Conservation (phyloP, 2,888 invertebrate genomes). For the Caenorhabditis zanzibari region DNA sequence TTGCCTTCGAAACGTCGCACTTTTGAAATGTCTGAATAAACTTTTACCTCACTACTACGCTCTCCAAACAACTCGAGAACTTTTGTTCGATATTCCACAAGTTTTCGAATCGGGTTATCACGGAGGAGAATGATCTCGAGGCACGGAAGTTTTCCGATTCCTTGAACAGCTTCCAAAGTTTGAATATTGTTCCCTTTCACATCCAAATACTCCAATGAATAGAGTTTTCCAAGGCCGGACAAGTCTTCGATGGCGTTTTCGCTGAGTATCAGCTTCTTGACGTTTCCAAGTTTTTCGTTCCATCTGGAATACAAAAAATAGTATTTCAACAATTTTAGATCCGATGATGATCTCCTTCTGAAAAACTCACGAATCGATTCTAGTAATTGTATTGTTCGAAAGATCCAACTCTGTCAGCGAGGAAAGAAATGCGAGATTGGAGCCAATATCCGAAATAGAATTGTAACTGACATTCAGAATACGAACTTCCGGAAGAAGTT, state of each 20-base stretch:
- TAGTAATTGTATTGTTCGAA: slow-evolving; percentile 89
- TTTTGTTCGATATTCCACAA: slow-evolving; percentile 87
- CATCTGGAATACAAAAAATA: slow-evolving; percentile 85
- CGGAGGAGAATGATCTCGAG: slow-evolving; percentile 91
- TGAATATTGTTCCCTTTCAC: slow-evolving; percentile 91
- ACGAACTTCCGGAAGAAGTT: slow-evolving; percentile 86
- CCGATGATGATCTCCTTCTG: too few species aligned
- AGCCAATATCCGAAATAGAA: slow-evolving; percentile 88
- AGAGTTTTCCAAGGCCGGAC: slow-evolving; percentile 88
- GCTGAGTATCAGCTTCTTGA: slow-evolving; percentile 91
- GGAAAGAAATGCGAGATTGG: slow-evolving; percentile 90
- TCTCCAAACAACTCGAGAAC: slow-evolving; percentile 92
- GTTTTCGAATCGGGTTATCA: slow-evolving; percentile 92
- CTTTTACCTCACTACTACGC: slow-evolving; percentile 88
- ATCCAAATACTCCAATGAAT: slow-evolving; percentile 92
- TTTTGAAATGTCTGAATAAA: too few species aligned
- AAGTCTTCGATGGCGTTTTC: slow-evolving; percentile 89
- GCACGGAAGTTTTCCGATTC: slow-evolving; percentile 89
- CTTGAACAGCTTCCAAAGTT: slow-evolving; percentile 86
- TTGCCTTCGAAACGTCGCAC: too few species aligned
- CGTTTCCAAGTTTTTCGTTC: slow-evolving; percentile 92
- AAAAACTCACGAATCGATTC: slow-evolving; percentile 86
- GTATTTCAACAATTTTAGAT: too few species aligned
- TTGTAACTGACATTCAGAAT: slow-evolving; percentile 87
- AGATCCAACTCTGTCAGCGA: slow-evolving; percentile 89